Evolutionary conservation across 2,888 invertebrate species (phyloP).

Genomic region (Cheilosia urbana): DNA sequence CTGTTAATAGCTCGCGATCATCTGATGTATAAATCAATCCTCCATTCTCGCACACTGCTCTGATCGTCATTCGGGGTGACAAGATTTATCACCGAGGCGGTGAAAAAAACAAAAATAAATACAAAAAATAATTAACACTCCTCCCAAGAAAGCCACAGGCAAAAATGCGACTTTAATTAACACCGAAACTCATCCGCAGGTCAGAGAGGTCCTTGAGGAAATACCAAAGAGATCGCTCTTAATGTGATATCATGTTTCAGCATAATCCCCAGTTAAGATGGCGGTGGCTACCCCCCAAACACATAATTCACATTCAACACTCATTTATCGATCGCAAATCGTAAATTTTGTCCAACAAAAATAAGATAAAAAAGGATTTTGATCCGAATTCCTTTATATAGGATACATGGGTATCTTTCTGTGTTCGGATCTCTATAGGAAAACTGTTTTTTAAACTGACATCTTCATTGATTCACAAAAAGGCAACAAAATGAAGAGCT

Average conservation of each 20-base stretch:
- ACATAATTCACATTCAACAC: constrained; percentile 70
- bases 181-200: constrained; percentile 50
- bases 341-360: constrained; percentile 50
- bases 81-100: constrained; percentile 50
- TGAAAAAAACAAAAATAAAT: not conserved
- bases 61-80: constrained; percentile 21
- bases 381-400: constrained; percentile 32
- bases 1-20: constrained; percentile 35
- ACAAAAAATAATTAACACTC: constrained; percentile 40
- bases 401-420: not conserved
- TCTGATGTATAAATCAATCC: constrained; percentile 51
- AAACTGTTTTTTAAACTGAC: constrained; percentile 63
- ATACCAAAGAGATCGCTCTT: constrained; percentile 42
- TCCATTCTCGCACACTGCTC: not conserved
- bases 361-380: constrained; percentile 17
- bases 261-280: constrained; percentile 28
- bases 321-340: constrained; percentile 68
- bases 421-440: not conserved
- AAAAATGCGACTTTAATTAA: constrained; percentile 67
- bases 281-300: constrained; percentile 34
- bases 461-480: constrained; percentile 63
- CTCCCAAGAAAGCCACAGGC: constrained; percentile 21
- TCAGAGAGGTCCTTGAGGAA: constrained; percentile 34
- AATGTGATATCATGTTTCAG: constrained; percentile 62
- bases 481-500: constrained; percentile 34